A percentile compares a stretch with the other conserved stretches of the same genome.
phyloP scores from a whole-genome alignment of 2,113 vertebrate genomes.

The Otolemur garnettii region DNA sequence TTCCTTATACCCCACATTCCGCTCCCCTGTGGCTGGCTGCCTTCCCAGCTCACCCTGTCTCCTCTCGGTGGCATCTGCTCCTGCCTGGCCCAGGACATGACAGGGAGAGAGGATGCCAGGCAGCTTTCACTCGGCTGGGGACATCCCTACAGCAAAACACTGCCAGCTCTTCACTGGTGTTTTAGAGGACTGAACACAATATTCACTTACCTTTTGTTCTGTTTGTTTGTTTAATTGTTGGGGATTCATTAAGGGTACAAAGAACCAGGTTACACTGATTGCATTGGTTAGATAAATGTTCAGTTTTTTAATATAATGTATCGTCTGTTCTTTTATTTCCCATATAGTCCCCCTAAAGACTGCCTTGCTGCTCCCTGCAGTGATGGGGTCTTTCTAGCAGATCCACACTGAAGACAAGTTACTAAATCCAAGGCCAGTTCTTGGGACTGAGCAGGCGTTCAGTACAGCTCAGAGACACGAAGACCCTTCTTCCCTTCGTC shows the following conservation, averaged over 20 bases:
- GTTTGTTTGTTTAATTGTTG: background rate
- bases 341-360: background rate
- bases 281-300: no score
- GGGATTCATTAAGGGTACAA: no score
- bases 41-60: background rate
- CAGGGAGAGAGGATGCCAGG: rapidly evolving
- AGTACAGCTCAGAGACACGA: background rate
- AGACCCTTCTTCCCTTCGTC: no score
- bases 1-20: background rate
- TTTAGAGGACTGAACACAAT: background rate
- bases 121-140: background rate
- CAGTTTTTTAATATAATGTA: background rate
- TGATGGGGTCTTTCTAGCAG: background rate
- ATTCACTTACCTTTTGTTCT: background rate
- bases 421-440: background rate
- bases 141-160: background rate
- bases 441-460: background rate
- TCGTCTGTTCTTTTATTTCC: background rate
- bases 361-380: background rate
- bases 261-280: no score
- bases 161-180: background rate
- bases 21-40: background rate
- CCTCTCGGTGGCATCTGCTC: background rate
- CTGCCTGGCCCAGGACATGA: rapidly evolving
- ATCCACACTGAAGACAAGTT: background rate